Base-by-base conservation (phyloP, 2,797 vertebrate species). In the Argentina silus region DNA sequence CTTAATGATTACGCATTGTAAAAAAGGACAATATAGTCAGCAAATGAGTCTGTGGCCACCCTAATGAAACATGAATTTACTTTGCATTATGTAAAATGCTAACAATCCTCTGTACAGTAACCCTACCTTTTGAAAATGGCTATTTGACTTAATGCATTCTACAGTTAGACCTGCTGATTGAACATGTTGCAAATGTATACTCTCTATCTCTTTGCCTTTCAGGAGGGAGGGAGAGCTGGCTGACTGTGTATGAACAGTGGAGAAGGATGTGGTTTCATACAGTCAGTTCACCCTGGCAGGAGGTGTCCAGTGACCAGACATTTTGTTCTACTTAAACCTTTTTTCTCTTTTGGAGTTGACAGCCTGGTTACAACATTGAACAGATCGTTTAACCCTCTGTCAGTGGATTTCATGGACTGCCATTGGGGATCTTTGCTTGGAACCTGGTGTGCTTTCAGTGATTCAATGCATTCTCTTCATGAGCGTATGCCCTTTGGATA, bases 161-260 rank as follows among this genome's bases (percentile, higher is more conserved):
- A 84, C 76, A 82, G 77, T 81, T 81, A 78, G 87, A 83, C 73
- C 77, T 88, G 78, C 82, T 77, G 76, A 85, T 77, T 86, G 85
- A 90, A 87, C 86, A 81, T 81, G 75, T 90, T 89, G 82, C 90
- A 91, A 92, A 93, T 84, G 77, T 73, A 15, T 81, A 67, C 77
- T 81, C 45, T 72, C 55, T 74, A 27, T 76, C 71, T 77, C 56
- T 81, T 77, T 80, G 10, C 83, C 81, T 87, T 83, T 47, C 86
- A 94, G 94, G 90, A 86, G 81, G 79, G 90, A 86, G 81, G 79
- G 78, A 68, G 79, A 79, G 76, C 83, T 86, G 81, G 85, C 88
- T 80, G 87, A 88, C 87, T 86, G 85, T 70, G 81, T 73, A 75
- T 76, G 75, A 80, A 82, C 87, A 78, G 75, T 69, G 83, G 63